Base-by-base conservation (phyloP, 2,888 invertebrate genomes). In the Rhingia campestris region DNA sequence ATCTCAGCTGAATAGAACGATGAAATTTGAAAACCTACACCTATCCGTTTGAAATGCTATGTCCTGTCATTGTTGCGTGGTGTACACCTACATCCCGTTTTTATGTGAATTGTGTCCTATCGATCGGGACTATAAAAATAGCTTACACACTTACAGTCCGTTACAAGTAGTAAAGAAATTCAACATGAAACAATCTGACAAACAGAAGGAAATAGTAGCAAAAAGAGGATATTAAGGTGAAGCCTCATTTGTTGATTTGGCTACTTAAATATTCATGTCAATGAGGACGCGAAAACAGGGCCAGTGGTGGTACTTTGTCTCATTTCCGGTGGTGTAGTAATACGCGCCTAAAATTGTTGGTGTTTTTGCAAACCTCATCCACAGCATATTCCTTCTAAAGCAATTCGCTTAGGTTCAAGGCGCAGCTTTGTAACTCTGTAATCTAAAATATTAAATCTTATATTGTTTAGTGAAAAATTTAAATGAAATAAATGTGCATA, bases 111-210 rank as follows among this genome's bases (percentile, higher is more conserved):
- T 56, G 32, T 39, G 10, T 49, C 47, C 43, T 61, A 72, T 66
- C 66, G 49, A 66, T 74, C 49, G 47, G 41, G 45, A 61, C 51
- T 67, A 53, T 61, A n/a, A n/a, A 72, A 72, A 72, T 72, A 72
- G 61, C 59, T 43, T 30, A 32, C 45, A 59, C 54, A 64, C 41
- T 58, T 49, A 54, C 32, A 51, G 33, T 35, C 37, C 4, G 56
- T n/a, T 6, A 53, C 14, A 58, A 39, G 22, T 12, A 58, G 49
- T 22, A 22, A 58, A 49, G 59, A 51, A 33, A 51, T 70, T 59
- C 51, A 51, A 41, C 41, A 33, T 51, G 39, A 70, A 70, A 14
- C 2, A 41, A 72, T 53, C 47, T 53, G 43, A 61, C 51, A 72
- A 43, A 59, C 12, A 22, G 22, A 22, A 22, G 22, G 22, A 22